Conservation (phyloP, 2,797 vertebrate genomes). For the Spinus olivaceus region DNA sequence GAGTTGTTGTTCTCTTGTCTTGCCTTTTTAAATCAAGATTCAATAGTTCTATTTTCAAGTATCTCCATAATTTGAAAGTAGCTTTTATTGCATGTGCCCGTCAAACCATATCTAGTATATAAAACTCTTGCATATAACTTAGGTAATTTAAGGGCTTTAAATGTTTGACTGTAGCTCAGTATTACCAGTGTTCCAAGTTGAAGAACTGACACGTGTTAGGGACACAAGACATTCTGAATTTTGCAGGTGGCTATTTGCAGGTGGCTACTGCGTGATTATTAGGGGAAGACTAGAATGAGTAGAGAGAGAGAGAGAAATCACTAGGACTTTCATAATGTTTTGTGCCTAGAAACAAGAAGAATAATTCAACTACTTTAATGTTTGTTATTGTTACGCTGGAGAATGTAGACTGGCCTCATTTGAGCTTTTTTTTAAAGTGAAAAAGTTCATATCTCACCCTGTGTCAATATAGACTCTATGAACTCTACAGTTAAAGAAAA, state of each 20-base stretch:
- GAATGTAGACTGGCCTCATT: not conserved
- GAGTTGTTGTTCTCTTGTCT: not conserved
- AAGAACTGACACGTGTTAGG: not conserved
- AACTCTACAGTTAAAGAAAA: not conserved
- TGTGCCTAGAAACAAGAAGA: not conserved
- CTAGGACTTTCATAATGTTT: not conserved
- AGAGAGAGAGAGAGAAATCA: not conserved
- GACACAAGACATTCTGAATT: not conserved
- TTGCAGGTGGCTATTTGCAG: not conserved
- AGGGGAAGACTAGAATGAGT: not conserved
- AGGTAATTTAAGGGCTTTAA: not conserved
- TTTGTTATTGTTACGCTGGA: not conserved
- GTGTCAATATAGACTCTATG: not conserved
- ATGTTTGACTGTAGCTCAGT: not conserved
- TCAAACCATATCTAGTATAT: not conserved
- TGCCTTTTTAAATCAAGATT: not conserved
- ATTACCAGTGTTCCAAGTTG: not conserved
- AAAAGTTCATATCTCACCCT: not conserved
- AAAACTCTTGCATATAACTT: not conserved
- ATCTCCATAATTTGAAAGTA: not conserved
- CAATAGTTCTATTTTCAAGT: not conserved
- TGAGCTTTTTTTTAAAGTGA: not conserved
- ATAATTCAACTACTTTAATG: not conserved
- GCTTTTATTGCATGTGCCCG: not conserved
- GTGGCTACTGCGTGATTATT: not conserved